phyloP scores from a whole-genome alignment of 2,888 invertebrate species.

The Phlogophora meticulosa region DNA sequence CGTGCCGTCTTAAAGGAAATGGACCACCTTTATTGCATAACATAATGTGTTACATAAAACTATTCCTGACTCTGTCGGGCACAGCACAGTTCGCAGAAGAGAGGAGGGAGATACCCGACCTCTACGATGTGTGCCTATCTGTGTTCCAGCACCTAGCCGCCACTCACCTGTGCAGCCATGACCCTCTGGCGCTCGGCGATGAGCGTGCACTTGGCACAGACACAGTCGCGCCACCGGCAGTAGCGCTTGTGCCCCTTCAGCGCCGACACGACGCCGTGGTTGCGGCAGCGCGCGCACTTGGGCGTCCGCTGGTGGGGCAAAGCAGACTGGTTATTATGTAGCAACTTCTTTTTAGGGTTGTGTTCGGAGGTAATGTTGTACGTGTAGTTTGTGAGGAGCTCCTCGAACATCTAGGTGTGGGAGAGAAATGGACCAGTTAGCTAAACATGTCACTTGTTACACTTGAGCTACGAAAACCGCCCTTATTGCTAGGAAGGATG shows the following conservation, averaged over 20 bases:
- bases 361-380: background rate
- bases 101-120: too few species aligned
- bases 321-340: constrained; percentile 68
- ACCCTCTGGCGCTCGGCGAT: constrained; percentile 99
- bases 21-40: too few species aligned
- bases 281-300: constrained; percentile 98
- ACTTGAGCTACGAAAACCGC: too few species aligned
- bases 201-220: constrained; percentile 99
- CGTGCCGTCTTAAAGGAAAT: too few species aligned
- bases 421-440: constrained; percentile 9
- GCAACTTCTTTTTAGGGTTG: constrained; percentile 64
- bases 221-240: constrained; percentile 99
- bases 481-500: too few species aligned
- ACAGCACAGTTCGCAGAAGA: too few species aligned
- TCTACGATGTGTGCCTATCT: background rate
- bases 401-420: constrained; percentile 36
- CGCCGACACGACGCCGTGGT: constrained; percentile 99
- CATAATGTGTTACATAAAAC: too few species aligned
- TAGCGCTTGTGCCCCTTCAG: constrained; percentile 98
- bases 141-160: background rate
- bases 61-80: too few species aligned
- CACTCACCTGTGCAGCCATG: constrained; percentile 98
- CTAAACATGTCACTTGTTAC: too few species aligned
- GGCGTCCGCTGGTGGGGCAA: constrained; percentile 93
- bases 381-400: constrained; percentile 20